Percentiles rank a stretch among this genome's conserved stretches.
phyloP scores from a whole-genome alignment of 1,140 invertebrate genomes.

The Bombus balteatus region DNA sequence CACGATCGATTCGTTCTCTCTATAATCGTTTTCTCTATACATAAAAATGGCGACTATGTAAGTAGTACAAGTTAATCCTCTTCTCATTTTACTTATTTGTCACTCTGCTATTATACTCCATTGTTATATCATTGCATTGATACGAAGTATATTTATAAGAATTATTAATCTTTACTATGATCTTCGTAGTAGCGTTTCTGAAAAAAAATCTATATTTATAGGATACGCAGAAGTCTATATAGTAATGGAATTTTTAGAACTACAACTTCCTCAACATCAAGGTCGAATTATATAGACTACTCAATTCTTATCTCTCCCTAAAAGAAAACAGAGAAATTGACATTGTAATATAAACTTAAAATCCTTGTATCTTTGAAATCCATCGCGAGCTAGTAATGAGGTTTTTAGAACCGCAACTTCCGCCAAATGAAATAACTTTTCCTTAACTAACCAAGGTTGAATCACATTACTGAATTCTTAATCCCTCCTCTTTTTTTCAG shows the following conservation, averaged over 20 bases:
- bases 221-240: not conserved
- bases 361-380: not conserved
- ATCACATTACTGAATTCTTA: not conserved
- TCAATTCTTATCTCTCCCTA: too few species aligned
- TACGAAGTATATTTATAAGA: too few species aligned
- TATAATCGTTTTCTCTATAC: not conserved
- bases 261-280: not conserved
- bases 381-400: too few species aligned
- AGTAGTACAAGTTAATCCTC: not conserved
- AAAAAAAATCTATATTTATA: too few species aligned
- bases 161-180: too few species aligned
- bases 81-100: not conserved
- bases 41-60: too few species aligned
- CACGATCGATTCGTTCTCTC: not conserved
- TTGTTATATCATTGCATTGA: too few species aligned
- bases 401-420: not conserved
- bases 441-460: not conserved
- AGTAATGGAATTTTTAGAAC: not conserved
- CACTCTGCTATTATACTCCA: too few species aligned
- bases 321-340: not conserved
- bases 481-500: too few species aligned
- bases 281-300: not conserved
- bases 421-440: not conserved
- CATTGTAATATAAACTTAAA: not conserved
- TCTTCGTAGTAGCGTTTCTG: too few species aligned